Base-by-base conservation (phyloP, 1,140 invertebrate genomes). In the Batillaria attramentaria region DNA sequence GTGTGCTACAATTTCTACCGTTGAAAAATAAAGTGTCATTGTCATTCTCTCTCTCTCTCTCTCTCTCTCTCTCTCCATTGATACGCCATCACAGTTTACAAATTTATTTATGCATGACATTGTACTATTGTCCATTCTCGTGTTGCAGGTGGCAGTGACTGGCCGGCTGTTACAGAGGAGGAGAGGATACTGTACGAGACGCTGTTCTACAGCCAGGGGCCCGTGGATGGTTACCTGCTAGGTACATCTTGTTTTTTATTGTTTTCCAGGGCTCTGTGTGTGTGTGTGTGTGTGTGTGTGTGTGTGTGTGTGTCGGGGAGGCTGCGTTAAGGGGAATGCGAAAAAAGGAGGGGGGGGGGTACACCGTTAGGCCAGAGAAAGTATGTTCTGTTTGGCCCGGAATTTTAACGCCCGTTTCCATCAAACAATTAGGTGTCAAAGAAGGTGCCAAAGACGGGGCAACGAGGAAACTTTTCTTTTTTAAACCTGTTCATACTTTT, bases 161-260 rank as follows among this genome's bases (percentile, higher is more conserved):
- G 82, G 82, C 69, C 78, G 1, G 28, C 69, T 8, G 60, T 86
- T 24, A 68, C 35, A 3, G 42, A 79, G 37, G 78, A 77, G n/a
- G 82, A 84, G 43, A 79, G 82, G 60, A 80, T 60, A 4, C 79
- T 78, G 33, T 81, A 86, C 77, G 84, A 84, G 43, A 62, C 83
- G 24, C 60, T 86, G 20, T 86, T 86, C 79, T 86, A 81, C 74
- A 86, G 85, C 62, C 84, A 86, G 35, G 85, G 85, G 24, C 85
- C 85, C 39, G 81, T 86, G 28, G 82, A 86, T 57, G 85, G 85
- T 3, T 84, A 85, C 66, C 72, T 86, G 24, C 68, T 79, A 62
- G 85, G 85, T 86, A 80, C 79, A 28, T n/a, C 18, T 3, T 24
- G n/a, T n/a, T n/a, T n/a, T n/a, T n/a, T n/a, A n/a, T n/a, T n/a